Percentiles rank a stretch among this genome's conserved stretches.
Conservation (phyloP, 2,888 invertebrate species). For the Anarsia innoxiella region DNA sequence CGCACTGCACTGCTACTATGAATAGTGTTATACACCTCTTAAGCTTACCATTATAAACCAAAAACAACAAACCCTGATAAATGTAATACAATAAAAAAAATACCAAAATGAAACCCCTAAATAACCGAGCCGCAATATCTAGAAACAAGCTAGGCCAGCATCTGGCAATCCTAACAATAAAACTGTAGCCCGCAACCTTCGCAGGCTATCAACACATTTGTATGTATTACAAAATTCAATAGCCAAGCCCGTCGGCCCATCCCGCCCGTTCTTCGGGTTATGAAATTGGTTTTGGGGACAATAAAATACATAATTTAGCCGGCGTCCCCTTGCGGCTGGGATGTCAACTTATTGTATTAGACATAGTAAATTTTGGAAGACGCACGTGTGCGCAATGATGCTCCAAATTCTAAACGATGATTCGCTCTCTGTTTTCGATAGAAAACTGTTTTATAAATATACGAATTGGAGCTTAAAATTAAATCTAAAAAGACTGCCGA, state of each 20-base stretch:
- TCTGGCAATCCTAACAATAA: background rate
- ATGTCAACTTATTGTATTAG: constrained; percentile 59
- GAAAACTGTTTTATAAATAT: too few species aligned
- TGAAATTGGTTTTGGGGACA: constrained; percentile 60
- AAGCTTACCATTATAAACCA: too few species aligned
- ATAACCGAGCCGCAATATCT: too few species aligned
- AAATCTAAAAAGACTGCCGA: too few species aligned
- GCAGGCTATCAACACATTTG: constrained; percentile 41
- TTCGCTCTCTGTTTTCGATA: too few species aligned
- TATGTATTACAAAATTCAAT: constrained; percentile 61
- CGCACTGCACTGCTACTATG: too few species aligned
- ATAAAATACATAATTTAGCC: constrained; percentile 65
- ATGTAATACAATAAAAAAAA: too few species aligned
- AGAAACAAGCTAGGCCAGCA: background rate
- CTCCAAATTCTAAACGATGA: background rate
- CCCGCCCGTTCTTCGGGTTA: constrained; percentile 49
- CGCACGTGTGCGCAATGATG: constrained; percentile 53
- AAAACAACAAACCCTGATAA: too few species aligned
- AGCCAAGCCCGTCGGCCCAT: constrained; percentile 37
- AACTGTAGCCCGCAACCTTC: background rate
- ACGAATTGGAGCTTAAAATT: too few species aligned
- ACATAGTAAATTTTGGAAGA: constrained; percentile 56
- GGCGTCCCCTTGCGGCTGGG: constrained; percentile 27
- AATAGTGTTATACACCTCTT: too few species aligned
- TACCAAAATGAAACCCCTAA: too few species aligned